Evolutionary conservation across 2,888 invertebrate species (phyloP).

Genomic region (Mallateleia sp.): DNA sequence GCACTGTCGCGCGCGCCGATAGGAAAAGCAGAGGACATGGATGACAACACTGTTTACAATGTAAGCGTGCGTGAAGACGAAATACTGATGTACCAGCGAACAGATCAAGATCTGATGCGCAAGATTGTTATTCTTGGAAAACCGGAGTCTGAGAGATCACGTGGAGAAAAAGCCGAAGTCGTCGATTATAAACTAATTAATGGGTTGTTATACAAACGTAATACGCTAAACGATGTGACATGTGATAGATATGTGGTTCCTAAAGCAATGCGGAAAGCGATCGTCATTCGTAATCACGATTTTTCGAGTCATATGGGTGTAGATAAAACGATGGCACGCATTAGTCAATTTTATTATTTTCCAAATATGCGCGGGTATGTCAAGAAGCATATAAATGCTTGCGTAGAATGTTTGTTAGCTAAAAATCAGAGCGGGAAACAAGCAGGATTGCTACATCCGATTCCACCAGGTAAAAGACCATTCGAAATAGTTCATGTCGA

Average conservation of each 20-base stretch:
- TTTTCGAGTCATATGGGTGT: constrained; percentile 39
- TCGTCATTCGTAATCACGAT: constrained; percentile 72
- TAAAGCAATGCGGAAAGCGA: constrained; percentile 30
- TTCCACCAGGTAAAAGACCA: constrained; percentile 70
- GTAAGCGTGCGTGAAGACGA: neutral
- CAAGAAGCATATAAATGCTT: constrained; percentile 14
- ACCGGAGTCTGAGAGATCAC: neutral
- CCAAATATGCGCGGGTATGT: constrained; percentile 33
- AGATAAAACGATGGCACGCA: constrained; percentile 15
- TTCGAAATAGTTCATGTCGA: constrained; percentile 75
- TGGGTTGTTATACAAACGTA: constrained; percentile 66
- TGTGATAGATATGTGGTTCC: constrained; percentile 26
- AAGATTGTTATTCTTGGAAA: neutral
- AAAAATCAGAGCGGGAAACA: constrained; percentile 57
- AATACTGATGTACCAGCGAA: neutral
- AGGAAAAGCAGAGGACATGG: neutral
- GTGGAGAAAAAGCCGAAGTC: neutral
- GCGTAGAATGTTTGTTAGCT: constrained; percentile 73
- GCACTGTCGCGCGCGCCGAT: constrained; percentile 41
- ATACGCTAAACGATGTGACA: constrained; percentile 54
- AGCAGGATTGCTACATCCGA: constrained; percentile 77
- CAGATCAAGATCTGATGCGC: neutral
- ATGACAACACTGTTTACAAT: neutral
- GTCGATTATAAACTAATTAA: constrained; percentile 36
- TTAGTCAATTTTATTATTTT: constrained; percentile 74